These are phyloP conservation scores for Monopterus albus DNA, from an alignment of 2,113 vertebrate genomes.

Conservation along the genomic window DNA sequence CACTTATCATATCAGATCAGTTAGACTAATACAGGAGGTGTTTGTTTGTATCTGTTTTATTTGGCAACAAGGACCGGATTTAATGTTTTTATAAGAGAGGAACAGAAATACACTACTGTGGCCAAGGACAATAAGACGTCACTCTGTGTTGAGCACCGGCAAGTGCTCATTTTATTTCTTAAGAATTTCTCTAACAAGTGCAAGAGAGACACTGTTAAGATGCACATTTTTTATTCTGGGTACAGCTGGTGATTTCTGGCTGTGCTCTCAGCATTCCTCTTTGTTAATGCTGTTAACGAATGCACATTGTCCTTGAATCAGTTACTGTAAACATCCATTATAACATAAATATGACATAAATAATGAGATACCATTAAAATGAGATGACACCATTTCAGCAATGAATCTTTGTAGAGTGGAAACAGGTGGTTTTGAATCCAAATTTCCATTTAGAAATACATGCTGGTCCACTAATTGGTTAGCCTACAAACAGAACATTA, in stretches of 20 bases:
- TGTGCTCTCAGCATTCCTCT: conserved; percentile 13
- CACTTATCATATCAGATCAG: no score
- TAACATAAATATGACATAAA: background rate
- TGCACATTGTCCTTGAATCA: background rate
- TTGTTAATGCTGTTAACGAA: no score
- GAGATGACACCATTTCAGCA: background rate
- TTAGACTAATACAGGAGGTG: no score
- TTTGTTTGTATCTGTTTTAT: no score
- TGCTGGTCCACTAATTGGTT: conserved; percentile 1
- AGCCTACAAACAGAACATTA: background rate
- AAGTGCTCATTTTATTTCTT: conserved; percentile 14
- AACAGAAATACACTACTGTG: conserved; percentile 21
- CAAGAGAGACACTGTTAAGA: background rate
- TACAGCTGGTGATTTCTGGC: background rate
- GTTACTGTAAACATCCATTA: conserved; percentile 10
- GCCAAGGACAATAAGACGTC: conserved; percentile 47
- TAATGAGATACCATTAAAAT: conserved; percentile 2
- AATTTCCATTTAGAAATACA: conserved; percentile 18
- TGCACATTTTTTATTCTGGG: background rate
- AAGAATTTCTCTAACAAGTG: conserved; percentile 43
- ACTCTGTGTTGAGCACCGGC: conserved; percentile 34
- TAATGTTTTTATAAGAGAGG: conserved; percentile 47
- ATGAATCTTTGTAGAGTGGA: background rate
- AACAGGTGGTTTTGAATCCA: background rate
- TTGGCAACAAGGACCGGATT: conserved; percentile 3